Conservation (phyloP, 1,140 invertebrate species). For the Holcopasites calliopsidis region DNA sequence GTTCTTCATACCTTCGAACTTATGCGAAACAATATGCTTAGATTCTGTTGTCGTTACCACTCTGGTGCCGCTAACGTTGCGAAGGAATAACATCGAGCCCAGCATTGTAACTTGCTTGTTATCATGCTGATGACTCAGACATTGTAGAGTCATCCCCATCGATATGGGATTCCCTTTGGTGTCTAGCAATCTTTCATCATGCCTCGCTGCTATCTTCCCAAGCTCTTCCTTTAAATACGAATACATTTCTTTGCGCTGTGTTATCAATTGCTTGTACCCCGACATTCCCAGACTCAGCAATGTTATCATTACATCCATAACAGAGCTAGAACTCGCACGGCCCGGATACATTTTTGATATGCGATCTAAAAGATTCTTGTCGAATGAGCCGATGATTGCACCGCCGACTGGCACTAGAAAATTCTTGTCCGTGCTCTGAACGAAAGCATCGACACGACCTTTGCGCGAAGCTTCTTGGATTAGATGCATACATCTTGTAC, state of each 20-base stretch:
- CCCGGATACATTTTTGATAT: constrained; percentile 90
- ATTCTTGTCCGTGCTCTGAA: constrained; percentile 95
- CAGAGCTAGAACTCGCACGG: constrained; percentile 87
- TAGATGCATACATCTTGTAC: constrained; percentile 85
- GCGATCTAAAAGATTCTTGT: constrained; percentile 83
- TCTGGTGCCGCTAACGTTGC: constrained; percentile 86
- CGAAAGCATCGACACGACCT: constrained; percentile 89
- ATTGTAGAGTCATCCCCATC: constrained; percentile 82
- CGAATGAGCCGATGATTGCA: constrained; percentile 88
- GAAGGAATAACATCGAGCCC: constrained; percentile 87
- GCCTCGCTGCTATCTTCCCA: constrained; percentile 81
- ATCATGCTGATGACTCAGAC: constrained; percentile 75
- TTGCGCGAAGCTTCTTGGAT: constrained; percentile 85
- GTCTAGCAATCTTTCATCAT: constrained; percentile 84
- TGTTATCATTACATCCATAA: constrained; percentile 91
- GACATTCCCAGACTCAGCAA: constrained; percentile 86
- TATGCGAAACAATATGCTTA: constrained; percentile 81
- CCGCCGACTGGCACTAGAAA: constrained; percentile 94
- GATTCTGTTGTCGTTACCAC: constrained; percentile 81
- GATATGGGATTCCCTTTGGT: constrained; percentile 89
- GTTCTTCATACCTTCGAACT: constrained; percentile 80
- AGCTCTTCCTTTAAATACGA: constrained; percentile 84
- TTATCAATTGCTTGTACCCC: constrained; percentile 84
- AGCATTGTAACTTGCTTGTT: constrained; percentile 81
- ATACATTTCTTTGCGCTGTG: constrained; percentile 85